phyloP scores from a whole-genome alignment of 1,140 invertebrate species.

The Leptopilina clavipes region DNA sequence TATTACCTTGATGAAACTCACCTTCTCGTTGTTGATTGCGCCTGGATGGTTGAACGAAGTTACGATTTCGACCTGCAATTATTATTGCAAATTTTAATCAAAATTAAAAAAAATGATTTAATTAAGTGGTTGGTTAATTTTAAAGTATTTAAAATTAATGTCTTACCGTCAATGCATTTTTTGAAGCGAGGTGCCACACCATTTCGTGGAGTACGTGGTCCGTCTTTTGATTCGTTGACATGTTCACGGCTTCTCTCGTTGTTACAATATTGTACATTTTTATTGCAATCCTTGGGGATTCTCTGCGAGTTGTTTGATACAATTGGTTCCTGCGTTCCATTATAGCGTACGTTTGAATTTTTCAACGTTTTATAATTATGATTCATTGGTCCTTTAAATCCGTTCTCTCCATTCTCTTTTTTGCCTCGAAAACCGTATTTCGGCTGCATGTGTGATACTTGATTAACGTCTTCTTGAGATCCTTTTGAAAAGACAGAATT shows the following conservation, averaged over 20 bases:
- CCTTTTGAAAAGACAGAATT: slow-evolving; percentile 5
- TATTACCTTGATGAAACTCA: slow-evolving; percentile 36
- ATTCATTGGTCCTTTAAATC: neutral
- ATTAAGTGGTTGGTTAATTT: neutral
- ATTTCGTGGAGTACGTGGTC: slow-evolving; percentile 45
- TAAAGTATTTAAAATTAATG: neutral
- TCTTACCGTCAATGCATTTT: slow-evolving; percentile 53
- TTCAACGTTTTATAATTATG: neutral
- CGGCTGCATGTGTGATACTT: neutral
- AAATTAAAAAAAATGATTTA: slow-evolving; percentile 9
- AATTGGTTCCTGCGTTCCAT: slow-evolving; percentile 21
- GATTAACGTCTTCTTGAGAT: slow-evolving; percentile 24
- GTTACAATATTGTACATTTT: slow-evolving; percentile 24
- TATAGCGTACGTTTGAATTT: slow-evolving; percentile 30
- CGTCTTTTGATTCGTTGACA: slow-evolving; percentile 37
- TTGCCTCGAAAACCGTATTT: neutral
- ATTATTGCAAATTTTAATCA: too few relatives aligned
- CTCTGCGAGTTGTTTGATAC: slow-evolving; percentile 11
- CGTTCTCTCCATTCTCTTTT: neutral
- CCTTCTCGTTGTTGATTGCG: slow-evolving; percentile 12
- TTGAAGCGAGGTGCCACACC: slow-evolving; percentile 56
- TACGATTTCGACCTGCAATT: slow-evolving; percentile 44
- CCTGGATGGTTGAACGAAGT: slow-evolving; percentile 13
- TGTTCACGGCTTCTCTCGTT: slow-evolving; percentile 40
- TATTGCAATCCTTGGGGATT: slow-evolving; percentile 31